Conservation (phyloP, 2,113 vertebrate genomes). For the Tragelaphus imberbis region DNA sequence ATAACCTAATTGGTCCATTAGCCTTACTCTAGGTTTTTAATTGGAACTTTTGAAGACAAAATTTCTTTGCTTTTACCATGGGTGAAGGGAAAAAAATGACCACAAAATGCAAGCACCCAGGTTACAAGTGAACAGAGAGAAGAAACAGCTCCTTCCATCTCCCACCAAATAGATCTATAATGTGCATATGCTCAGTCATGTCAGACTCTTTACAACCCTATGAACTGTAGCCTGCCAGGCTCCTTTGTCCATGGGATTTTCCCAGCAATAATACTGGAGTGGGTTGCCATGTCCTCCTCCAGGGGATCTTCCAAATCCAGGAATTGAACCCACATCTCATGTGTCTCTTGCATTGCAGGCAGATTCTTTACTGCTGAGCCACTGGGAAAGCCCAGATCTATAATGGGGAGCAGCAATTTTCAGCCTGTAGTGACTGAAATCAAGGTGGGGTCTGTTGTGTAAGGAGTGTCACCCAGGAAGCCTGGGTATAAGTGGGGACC, state of each 20-base stretch:
- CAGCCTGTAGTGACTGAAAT: neutral
- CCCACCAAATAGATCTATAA: neutral
- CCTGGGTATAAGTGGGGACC: neutral
- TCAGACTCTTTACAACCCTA: neutral
- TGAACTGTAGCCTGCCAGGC: neutral
- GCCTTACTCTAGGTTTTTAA: neutral
- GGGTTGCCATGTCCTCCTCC: neutral
- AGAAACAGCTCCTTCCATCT: neutral
- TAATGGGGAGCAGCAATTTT: neutral
- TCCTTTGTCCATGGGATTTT: neutral
- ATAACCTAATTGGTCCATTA: neutral
- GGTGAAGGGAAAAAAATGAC: neutral
- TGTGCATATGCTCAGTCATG: neutral
- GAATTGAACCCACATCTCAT: neutral
- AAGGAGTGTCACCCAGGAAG: neutral
- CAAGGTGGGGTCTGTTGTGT: neutral
- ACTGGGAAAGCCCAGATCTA: neutral
- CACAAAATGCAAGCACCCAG: neutral
- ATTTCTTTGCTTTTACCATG: neutral
- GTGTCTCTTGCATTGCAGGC: neutral
- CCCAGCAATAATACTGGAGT: neutral
- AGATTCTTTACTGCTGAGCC: neutral
- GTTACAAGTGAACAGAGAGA: neutral
- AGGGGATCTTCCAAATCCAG: neutral
- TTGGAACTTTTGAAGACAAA: neutral